Base-by-base conservation (phyloP, 2,888 invertebrate species). In the Kuschelorhynchus macadamiae region DNA sequence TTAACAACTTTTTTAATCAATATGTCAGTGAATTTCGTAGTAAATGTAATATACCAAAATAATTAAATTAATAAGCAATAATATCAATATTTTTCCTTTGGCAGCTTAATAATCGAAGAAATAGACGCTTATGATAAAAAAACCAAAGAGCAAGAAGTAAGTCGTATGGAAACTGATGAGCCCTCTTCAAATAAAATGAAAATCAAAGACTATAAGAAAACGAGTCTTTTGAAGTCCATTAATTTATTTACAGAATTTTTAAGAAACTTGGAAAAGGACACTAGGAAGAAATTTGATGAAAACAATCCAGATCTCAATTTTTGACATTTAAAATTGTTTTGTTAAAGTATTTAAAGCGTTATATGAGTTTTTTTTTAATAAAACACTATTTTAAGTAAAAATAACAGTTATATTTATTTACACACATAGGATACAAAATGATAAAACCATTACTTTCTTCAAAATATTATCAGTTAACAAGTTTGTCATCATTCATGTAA, bases 121-220 rank as follows among this genome's bases (percentile, higher is more conserved):
- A 86, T 92, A 47, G 88, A 90, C 78, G 84, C 84, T 0, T 90
- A 86, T 74, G 90, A 91, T 80, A 85, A 85, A 16, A 88, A 88
- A 78, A 86, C 88, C 3, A 86, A 86, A 72, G 83, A 85, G 47
- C 80, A 81, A 68, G 82, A 83, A 56, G 71, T 79, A 18, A 79
- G 80, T 67, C 80, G 84, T 0, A 73, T 79, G 1, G 80, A 83
- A 77, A 81, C 85, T 77, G 81, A 85, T 67, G 59, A 46, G 16
- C 17, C 36, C 9, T 0, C 49, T n/a, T 70, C 78, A 21, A 72
- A 77, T 1, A 79, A 77, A 64, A 80, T 65, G n/a, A 72, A 75
- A 65, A 87, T 91, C 46, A 89, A 90, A 81, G 91, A 92, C 80
- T 92, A 90, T 77, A 92, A 91, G 76, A 92, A 92, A 80, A 94